Conservation (phyloP, 2,113 vertebrate genomes). For the Salvelinus sp. region DNA sequence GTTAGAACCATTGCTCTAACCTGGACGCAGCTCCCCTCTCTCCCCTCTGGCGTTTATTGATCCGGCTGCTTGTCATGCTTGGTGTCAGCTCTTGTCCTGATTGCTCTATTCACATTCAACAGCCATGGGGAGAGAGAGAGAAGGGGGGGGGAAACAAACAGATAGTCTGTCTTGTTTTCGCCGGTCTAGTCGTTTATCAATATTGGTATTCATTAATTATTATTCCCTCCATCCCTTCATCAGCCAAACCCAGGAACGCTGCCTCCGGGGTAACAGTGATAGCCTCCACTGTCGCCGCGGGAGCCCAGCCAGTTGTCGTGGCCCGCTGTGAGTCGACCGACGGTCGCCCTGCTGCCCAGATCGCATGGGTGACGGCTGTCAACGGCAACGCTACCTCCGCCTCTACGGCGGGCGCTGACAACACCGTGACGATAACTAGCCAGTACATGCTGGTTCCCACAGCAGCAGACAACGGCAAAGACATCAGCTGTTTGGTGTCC, state of each 20-base stretch:
- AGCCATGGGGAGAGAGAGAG: conserved; percentile 50
- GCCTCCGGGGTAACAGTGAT: conserved; percentile 67
- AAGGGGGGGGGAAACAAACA: conserved; percentile 19
- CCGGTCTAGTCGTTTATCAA: conserved; percentile 53
- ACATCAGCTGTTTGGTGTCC: conserved; percentile 76
- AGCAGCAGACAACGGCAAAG: conserved; percentile 68
- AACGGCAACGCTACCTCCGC: conserved; percentile 56
- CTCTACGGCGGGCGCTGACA: conserved; percentile 46
- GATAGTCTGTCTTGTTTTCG: conserved; percentile 57
- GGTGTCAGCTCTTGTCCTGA: conserved; percentile 72
- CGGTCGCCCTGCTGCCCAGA: conserved; percentile 75
- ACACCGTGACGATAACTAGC: conserved; percentile 78
- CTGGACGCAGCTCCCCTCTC: conserved; percentile 57
- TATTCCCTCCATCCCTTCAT: conserved; percentile 10
- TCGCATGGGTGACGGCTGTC: conserved; percentile 76
- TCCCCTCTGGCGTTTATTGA: conserved; percentile 63
- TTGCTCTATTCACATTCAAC: conserved; percentile 58
- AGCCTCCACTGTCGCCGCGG: background rate
- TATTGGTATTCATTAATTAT: conserved; percentile 43
- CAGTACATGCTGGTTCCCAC: conserved; percentile 74
- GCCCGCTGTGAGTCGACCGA: conserved; percentile 77
- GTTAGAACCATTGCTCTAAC: conserved; percentile 64
- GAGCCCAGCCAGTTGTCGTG: conserved; percentile 54
- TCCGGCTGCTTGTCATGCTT: conserved; percentile 72
- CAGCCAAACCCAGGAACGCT: conserved; percentile 78